Conservation (phyloP, 2,797 vertebrate genomes). For the Sebastes vulpes region DNA sequence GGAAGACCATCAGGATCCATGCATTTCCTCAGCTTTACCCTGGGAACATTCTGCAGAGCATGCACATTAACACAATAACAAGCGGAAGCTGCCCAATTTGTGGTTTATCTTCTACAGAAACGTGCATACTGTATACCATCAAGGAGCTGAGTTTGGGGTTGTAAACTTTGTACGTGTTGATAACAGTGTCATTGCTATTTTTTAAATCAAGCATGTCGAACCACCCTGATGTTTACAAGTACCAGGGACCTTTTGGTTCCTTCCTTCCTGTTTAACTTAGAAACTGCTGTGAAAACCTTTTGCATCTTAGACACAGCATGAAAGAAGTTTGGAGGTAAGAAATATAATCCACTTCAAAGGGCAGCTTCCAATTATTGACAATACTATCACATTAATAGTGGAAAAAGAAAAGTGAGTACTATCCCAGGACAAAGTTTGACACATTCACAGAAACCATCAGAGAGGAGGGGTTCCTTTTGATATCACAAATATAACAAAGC, state of each 20-base stretch:
- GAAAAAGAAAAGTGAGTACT: neutral
- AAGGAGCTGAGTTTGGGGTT: neutral
- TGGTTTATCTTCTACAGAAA: neutral
- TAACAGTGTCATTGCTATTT: neutral
- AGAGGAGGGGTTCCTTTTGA: neutral
- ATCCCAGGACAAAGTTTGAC: neutral
- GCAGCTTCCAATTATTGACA: constrained; percentile 26
- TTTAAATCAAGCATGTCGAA: neutral
- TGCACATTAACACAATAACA: constrained; percentile 2
- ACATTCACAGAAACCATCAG: neutral
- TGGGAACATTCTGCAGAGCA: neutral
- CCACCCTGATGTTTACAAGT: neutral
- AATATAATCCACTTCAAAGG: neutral
- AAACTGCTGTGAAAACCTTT: neutral
- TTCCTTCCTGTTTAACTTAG: neutral
- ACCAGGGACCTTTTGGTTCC: neutral
- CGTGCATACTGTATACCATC: neutral
- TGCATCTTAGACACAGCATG: neutral
- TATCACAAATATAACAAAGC: constrained; percentile 8
- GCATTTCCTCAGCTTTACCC: constrained; percentile 10
- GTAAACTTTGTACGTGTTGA: neutral
- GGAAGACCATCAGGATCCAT: constrained; percentile 4
- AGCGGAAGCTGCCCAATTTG: constrained; percentile 14
- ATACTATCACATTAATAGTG: neutral
- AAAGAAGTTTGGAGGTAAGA: neutral